A percentile compares a stretch with the other conserved stretches of the same genome.
phyloP scores from a whole-genome alignment of 2,797 vertebrate species.

The Prunella strophiata region DNA sequence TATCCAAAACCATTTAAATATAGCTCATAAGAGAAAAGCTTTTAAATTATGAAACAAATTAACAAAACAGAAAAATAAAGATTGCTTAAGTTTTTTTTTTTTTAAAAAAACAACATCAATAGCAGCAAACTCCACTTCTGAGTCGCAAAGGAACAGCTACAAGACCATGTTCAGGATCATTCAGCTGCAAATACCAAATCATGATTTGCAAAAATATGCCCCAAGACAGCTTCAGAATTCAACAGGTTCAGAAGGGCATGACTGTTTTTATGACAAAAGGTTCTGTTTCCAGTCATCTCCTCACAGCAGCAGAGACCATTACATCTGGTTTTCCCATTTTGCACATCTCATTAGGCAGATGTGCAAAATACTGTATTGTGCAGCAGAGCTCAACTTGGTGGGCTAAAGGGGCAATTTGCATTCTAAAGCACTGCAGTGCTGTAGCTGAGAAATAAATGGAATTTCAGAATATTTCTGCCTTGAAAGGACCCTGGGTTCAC shows the following conservation, averaged over 20 bases:
- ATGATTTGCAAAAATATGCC: neutral
- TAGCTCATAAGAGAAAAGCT: neutral
- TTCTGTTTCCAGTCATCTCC: neutral
- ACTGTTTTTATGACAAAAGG: neutral
- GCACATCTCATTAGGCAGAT: conserved; percentile 27
- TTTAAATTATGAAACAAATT: neutral
- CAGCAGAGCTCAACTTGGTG: neutral
- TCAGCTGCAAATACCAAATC: neutral
- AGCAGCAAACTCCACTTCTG: neutral
- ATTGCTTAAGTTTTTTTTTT: neutral
- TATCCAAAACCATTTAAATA: neutral
- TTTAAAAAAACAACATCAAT: neutral
- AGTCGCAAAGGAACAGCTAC: neutral
- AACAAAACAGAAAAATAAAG: neutral
- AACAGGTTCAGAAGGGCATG: conserved; percentile 35
- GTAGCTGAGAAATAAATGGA: neutral
- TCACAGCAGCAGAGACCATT: neutral
- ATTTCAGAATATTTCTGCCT: neutral
- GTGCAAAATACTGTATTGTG: neutral
- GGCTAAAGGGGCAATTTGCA: neutral
- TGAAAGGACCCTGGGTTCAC: accelerated
- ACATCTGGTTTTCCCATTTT: conserved; percentile 10
- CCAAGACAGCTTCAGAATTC: neutral
- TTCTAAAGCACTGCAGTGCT: neutral
- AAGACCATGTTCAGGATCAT: neutral